These are phyloP conservation scores for Perdita meconis DNA, from an alignment of 2,888 invertebrate species.

Conservation along the genomic window DNA sequence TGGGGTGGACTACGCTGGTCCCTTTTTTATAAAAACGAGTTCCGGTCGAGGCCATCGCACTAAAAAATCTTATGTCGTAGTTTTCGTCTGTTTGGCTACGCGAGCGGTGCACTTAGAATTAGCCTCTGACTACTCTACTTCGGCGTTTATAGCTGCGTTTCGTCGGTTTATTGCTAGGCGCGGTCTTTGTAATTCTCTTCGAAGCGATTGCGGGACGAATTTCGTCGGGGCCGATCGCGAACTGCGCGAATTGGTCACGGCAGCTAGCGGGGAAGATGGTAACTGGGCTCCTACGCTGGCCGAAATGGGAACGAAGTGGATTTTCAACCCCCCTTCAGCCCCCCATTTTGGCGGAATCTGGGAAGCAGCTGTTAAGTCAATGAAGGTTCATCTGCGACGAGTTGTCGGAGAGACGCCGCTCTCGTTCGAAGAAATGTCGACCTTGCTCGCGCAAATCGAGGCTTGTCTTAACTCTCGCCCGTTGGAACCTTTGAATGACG, in stretches of 20 bases:
- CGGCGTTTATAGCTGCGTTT: too few species aligned
- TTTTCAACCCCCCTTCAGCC: background rate
- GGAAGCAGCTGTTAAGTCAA: background rate
- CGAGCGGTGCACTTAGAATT: too few species aligned
- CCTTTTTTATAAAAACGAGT: background rate
- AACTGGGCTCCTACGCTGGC: too few species aligned
- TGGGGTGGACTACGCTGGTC: background rate
- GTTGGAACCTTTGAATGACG: background rate
- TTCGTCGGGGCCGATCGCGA: too few species aligned
- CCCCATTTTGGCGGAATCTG: too few species aligned
- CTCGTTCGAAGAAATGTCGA: background rate
- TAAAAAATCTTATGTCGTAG: background rate
- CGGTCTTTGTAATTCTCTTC: too few species aligned
- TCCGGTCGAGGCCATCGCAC: background rate
- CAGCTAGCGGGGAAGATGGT: background rate
- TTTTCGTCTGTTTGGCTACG: constrained; percentile 7
- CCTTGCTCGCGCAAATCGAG: background rate
- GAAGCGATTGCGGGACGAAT: too few species aligned
- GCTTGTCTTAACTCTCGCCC: background rate
- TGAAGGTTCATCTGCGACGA: background rate
- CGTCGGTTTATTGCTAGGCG: too few species aligned
- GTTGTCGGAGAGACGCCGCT: too few species aligned
- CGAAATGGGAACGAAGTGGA: background rate
- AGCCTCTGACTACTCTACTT: background rate
- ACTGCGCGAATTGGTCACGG: background rate